A percentile compares a stretch with the other conserved stretches of the same genome.
phyloP scores from a whole-genome alignment of 2,888 invertebrate genomes.

The Lasioglossum leucozonium region DNA sequence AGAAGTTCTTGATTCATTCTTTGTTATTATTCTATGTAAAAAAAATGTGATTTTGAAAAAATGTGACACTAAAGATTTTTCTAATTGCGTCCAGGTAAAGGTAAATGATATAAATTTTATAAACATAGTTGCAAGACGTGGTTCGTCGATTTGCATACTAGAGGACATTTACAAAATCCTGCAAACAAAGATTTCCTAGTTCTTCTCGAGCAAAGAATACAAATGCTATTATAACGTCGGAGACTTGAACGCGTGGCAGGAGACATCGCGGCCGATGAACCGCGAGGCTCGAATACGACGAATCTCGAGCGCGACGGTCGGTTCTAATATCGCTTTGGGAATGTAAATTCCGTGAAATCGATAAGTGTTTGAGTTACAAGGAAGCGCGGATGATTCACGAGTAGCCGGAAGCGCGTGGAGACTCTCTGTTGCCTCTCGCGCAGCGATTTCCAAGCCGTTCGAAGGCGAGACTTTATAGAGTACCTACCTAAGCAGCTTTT shows the following conservation, averaged over 20 bases:
- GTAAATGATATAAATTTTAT: background rate
- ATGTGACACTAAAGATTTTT: background rate
- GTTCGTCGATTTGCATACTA: background rate
- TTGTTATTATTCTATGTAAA: background rate
- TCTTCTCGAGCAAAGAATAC: background rate
- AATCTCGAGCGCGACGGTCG: background rate
- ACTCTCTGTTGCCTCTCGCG: constrained; percentile 32
- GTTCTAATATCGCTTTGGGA: constrained; percentile 4
- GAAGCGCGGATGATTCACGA: constrained; percentile 71
- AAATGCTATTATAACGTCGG: background rate
- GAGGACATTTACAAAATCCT: background rate
- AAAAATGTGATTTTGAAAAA: too few species aligned
- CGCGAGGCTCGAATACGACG: background rate
- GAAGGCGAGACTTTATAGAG: constrained; percentile 48
- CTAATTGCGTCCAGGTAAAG: too few species aligned
- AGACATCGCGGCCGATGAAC: background rate
- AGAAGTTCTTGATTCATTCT: background rate
- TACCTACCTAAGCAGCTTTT: constrained; percentile 17
- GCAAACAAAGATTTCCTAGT: background rate
- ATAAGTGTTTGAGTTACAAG: constrained; percentile 63
- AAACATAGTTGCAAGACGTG: background rate
- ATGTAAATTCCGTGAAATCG: constrained; percentile 23
- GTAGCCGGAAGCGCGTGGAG: constrained; percentile 38
- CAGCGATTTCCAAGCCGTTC: constrained; percentile 41
- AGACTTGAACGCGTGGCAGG: background rate